Evolutionary conservation across 2,888 invertebrate species (phyloP).

Genomic region (Pammene fasciana): DNA sequence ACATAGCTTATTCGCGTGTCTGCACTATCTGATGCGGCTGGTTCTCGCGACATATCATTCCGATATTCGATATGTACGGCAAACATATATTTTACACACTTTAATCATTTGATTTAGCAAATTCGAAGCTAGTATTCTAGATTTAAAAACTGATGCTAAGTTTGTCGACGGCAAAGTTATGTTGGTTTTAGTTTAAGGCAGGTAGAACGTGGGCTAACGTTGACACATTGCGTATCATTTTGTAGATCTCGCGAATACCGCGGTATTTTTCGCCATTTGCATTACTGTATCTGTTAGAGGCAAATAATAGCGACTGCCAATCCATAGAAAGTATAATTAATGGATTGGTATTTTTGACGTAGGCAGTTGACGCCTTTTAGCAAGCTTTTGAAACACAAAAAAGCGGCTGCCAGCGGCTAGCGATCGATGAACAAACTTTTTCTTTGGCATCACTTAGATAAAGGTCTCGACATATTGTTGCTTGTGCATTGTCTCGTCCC

Average conservation of each 20-base stretch:
- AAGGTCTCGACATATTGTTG: too few species aligned
- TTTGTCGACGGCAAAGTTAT: conserved; percentile 44
- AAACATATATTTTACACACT: conserved; percentile 2
- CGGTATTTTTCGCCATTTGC: conserved; percentile 64
- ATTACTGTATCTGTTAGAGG: conserved; percentile 46
- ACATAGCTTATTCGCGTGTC: conserved; percentile 46
- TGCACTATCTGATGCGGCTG: conserved; percentile 52
- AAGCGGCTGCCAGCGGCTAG: too few species aligned
- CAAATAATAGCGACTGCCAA: neutral
- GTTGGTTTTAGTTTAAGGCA: conserved; percentile 33
- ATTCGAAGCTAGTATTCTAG: neutral
- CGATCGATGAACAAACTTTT: too few species aligned
- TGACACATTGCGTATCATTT: conserved; percentile 49
- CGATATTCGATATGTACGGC: conserved; percentile 50
- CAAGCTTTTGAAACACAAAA: too few species aligned
- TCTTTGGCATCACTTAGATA: too few species aligned
- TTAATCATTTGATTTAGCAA: neutral
- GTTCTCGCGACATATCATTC: conserved; percentile 50
- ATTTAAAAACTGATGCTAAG: neutral
- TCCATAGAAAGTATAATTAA: too few species aligned
- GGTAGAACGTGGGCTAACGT: conserved; percentile 41
- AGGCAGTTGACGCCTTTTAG: too few species aligned
- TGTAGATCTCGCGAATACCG: conserved; percentile 52
- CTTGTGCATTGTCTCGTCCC: too few species aligned
- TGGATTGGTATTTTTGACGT: too few species aligned